Evolutionary conservation across 1,140 invertebrate species (phyloP).

Genomic region (Globodera ellingtonae): DNA sequence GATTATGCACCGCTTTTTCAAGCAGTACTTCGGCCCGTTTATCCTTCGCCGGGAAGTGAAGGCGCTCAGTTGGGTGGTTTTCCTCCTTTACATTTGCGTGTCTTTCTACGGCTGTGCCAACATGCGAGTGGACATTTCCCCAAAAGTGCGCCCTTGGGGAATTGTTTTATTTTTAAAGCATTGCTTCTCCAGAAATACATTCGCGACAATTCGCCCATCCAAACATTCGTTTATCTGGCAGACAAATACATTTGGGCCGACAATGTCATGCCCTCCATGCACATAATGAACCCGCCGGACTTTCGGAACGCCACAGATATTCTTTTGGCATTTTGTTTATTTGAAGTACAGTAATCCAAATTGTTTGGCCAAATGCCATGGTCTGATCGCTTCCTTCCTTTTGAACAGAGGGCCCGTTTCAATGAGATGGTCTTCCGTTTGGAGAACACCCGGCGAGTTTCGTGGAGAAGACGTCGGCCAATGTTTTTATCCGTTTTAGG

Average conservation of each 20-base stretch:
- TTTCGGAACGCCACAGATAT: conserved; percentile 46
- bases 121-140: conserved; percentile 63
- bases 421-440: conserved; percentile 62
- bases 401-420: conserved; percentile 40
- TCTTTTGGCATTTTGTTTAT: not conserved
- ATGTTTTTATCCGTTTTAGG: conserved; percentile 24
- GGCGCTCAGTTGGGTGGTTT: conserved; percentile 52
- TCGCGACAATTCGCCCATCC: conserved; percentile 63
- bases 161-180: conserved; percentile 20
- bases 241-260: conserved; percentile 66
- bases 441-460: conserved; percentile 53
- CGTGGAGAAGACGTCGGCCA: not conserved
- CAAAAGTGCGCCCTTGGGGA: conserved; percentile 56
- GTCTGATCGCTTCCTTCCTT: not conserved
- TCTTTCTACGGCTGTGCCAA: conserved; percentile 63
- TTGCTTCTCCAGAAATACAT: conserved; percentile 53
- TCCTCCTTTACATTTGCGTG: conserved; percentile 54
- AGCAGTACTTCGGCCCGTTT: conserved; percentile 59
- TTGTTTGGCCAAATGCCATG: no score
- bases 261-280: conserved; percentile 64
- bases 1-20: conserved; percentile 61
- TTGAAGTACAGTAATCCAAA: no score
- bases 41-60: conserved; percentile 59
- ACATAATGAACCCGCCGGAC: conserved; percentile 64
- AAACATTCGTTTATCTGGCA: conserved; percentile 64